phyloP scores from a whole-genome alignment of 2,797 vertebrate species.

The Iguana delicatissima region DNA sequence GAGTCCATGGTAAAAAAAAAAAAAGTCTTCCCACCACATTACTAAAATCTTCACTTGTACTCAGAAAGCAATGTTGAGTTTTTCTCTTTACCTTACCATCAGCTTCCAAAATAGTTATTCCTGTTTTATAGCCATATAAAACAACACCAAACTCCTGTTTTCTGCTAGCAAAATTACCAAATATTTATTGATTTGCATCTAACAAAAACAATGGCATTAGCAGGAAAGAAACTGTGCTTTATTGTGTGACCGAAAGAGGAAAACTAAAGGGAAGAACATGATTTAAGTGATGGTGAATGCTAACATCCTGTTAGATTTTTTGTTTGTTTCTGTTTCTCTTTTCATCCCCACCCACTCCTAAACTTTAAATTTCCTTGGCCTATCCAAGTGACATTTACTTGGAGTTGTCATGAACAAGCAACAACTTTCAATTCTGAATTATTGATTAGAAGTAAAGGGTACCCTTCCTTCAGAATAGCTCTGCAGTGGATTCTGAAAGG shows the following conservation, averaged over 20 bases:
- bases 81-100: too few relatives aligned
- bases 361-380: constrained; percentile 56
- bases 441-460: constrained; percentile 73
- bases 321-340: constrained; percentile 38
- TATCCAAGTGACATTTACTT: constrained; percentile 58
- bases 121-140: too few relatives aligned
- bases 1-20: too few relatives aligned
- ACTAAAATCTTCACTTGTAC: too few relatives aligned
- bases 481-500: constrained; percentile 47
- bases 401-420: constrained; percentile 65
- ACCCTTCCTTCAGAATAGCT: constrained; percentile 63
- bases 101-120: too few relatives aligned
- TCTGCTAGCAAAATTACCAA: too few relatives aligned
- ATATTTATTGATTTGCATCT: constrained; percentile 6
- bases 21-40: too few relatives aligned
- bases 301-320: constrained; percentile 40
- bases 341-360: constrained; percentile 41
- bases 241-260: background rate
- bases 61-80: too few relatives aligned
- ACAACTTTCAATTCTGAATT: constrained; percentile 76
- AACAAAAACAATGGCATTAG: background rate
- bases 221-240: background rate
- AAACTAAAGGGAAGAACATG: background rate
- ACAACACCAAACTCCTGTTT: too few relatives aligned
- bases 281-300: background rate